These are phyloP conservation scores for Drosophila limbata DNA, from an alignment of 2,888 invertebrate species.

Conservation along the genomic window DNA sequence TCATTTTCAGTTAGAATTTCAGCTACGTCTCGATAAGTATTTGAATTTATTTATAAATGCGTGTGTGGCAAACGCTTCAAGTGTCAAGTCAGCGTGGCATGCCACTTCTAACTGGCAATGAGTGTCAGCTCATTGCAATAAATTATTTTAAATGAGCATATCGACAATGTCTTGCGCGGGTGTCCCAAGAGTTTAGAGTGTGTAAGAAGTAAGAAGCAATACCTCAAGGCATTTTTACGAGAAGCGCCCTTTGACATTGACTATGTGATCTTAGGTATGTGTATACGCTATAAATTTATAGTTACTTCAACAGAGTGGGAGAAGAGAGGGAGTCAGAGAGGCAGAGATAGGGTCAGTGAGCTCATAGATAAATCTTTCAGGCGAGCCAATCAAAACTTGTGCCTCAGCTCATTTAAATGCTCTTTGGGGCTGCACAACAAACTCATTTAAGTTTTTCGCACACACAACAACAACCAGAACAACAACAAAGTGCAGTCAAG, in stretches of 20 bases:
- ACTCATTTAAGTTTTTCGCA: constrained; percentile 73
- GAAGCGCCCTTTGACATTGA: constrained; percentile 45
- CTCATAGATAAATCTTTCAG: constrained; percentile 67
- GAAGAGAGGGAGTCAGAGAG: not conserved
- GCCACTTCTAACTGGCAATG: constrained; percentile 72
- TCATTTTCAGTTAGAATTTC: not conserved
- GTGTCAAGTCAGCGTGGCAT: constrained; percentile 63
- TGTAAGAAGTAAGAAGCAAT: constrained; percentile 11
- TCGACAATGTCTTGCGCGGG: constrained; percentile 64
- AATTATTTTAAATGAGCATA: constrained; percentile 84
- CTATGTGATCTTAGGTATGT: constrained; percentile 50
- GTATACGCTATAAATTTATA: constrained; percentile 26
- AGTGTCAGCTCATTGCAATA: constrained; percentile 82
- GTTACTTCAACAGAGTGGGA: constrained; percentile 40
- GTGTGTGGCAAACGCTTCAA: constrained; percentile 60
- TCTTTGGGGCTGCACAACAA: constrained; percentile 56
- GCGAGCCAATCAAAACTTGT: constrained; percentile 73
- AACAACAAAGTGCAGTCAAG: constrained; percentile 37
- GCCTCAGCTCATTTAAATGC: constrained; percentile 66
- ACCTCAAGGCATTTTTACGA: constrained; percentile 64
- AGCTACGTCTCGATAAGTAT: constrained; percentile 43
- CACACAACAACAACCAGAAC: constrained; percentile 34
- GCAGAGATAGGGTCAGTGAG: not conserved
- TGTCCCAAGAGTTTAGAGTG: constrained; percentile 8
- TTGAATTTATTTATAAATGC: constrained; percentile 56